These are phyloP conservation scores for Auanema freiburgensis DNA, from an alignment of 2,888 invertebrate genomes.

Conservation along the genomic window DNA sequence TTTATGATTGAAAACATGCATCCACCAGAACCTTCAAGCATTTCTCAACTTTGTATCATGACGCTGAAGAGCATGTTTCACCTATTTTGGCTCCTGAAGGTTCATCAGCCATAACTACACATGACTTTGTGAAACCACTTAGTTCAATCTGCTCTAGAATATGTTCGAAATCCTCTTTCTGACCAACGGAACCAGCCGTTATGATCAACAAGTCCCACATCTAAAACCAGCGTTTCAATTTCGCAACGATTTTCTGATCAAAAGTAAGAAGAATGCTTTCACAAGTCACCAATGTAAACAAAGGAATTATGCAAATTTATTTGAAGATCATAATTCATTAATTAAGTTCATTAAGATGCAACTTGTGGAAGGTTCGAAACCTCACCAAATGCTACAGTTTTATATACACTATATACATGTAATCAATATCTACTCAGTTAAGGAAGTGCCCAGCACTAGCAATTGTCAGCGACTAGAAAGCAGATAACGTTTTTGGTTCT, in stretches of 20 bases:
- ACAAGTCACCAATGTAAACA: neutral
- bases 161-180: slow-evolving; percentile 24
- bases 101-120: slow-evolving; percentile 24
- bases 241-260: neutral
- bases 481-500: neutral
- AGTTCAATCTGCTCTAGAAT: slow-evolving; percentile 15
- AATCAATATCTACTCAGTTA: slow-evolving; percentile 1
- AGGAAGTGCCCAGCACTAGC: neutral
- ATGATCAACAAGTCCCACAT: slow-evolving; percentile 42
- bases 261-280: too few species aligned
- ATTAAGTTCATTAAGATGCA: neutral
- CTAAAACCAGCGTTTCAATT: slow-evolving; percentile 7
- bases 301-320: neutral
- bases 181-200: slow-evolving; percentile 32
- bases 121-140: slow-evolving; percentile 4
- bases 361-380: neutral
- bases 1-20: slow-evolving; percentile 26
- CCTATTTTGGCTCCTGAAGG: neutral
- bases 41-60: neutral
- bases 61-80: neutral
- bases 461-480: neutral
- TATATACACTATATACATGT: slow-evolving; percentile 10
- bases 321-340: neutral
- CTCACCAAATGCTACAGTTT: neutral
- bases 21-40: slow-evolving; percentile 38